phyloP scores from a whole-genome alignment of 1,140 invertebrate genomes.

The Medauroidea extradentata region DNA sequence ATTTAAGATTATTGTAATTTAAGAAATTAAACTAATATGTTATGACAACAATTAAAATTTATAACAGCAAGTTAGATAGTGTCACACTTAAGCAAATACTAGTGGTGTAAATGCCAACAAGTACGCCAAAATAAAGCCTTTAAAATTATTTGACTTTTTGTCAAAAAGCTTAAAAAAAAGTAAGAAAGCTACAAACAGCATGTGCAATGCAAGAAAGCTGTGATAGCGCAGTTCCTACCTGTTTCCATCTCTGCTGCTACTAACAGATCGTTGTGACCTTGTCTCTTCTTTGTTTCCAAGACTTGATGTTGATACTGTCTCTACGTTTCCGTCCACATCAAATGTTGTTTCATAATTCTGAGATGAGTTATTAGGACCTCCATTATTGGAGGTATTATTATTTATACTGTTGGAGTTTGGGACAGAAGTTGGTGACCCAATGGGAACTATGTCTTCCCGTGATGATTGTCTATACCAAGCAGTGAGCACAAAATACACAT shows the following conservation, averaged over 20 bases:
- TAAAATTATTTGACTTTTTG: no score
- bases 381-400: neutral
- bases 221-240: constrained; percentile 44
- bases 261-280: constrained; percentile 54
- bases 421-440: neutral
- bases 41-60: no score
- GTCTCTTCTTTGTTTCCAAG: constrained; percentile 56
- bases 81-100: no score
- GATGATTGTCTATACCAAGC: constrained; percentile 15
- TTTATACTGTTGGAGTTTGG: neutral
- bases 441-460: constrained; percentile 8
- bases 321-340: constrained; percentile 78
- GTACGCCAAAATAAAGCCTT: no score
- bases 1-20: no score
- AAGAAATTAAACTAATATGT: no score
- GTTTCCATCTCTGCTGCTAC: constrained; percentile 60
- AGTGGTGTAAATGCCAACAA: no score
- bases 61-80: no score
- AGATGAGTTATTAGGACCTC: constrained; percentile 29
- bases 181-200: no score
- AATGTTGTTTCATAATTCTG: constrained; percentile 80
- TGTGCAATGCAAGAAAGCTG: no score
- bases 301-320: constrained; percentile 52
- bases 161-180: no score
- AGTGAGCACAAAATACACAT: neutral